Base-by-base conservation (phyloP, 2,113 vertebrate genomes). In the Aplodontia rufa region DNA sequence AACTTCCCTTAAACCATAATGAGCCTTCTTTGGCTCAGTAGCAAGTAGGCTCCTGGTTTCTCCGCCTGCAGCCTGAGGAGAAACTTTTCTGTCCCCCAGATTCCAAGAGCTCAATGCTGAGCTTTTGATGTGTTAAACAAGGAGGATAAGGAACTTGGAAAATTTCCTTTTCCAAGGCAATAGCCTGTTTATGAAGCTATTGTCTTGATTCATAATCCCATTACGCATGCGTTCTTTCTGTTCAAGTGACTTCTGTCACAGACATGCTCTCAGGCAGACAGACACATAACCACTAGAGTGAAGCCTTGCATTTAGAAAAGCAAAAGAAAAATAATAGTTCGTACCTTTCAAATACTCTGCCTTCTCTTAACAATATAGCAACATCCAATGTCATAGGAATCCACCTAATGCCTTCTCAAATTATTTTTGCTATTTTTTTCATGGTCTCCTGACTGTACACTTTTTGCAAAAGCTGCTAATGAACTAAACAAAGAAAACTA, bases 181-280 rank as follows among this genome's bases (percentile, higher is more conserved):
- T 78, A 93, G 26, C 20, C 12, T 76, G 26, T 86, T 95, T 93
- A 91, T 94, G 68, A 95, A 94, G 71, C 32, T 53, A 81, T 45
- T 82, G 47, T 93, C 72, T 91, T 93, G 45, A 88, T 55, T 28
- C 62, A 55, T 93, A 96, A 88, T 76, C 47, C 24, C 47, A 45
- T 92, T 96, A 85, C 47, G 81, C 82, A 62, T 82, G 94, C 95
- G 58, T 84, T 93, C 66, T 85, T 85, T 92, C 80, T 71, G 22
- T 89, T n/a, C 71, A 26, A 81, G 32, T 94, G 37, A 35, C 7
- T 96, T 94, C 71, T 78, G 20, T 74, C 11, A 79, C 32, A 84
- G 72, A 35, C 28, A 12, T 37, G 76, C 3, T 90, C 17, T 32
- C 16, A 75, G 64, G 58, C 37, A 80, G 58, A 97, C 35, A 40